Percentiles rank a stretch among this genome's conserved stretches.
Evolutionary conservation across 2,888 invertebrate genomes (phyloP).

Genomic region (Matsumyia berberina): DNA sequence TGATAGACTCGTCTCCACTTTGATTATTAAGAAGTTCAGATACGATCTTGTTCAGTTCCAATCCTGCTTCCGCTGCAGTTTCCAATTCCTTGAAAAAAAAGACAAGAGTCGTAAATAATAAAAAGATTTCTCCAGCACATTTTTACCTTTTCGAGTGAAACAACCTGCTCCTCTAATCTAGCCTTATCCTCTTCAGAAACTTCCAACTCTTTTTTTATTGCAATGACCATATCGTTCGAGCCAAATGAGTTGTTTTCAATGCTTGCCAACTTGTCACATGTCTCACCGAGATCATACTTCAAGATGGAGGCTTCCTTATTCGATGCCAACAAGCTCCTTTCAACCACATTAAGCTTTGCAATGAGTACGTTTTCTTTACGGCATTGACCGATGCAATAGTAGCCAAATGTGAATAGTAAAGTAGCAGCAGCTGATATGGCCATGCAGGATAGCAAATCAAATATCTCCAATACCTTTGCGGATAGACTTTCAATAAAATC

Average conservation of each 20-base stretch:
- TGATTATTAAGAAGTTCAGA: slow-evolving; percentile 89
- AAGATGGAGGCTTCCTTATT: slow-evolving; percentile 88
- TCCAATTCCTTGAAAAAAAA: slow-evolving; percentile 87
- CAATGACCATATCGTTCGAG: slow-evolving; percentile 89
- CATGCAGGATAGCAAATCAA: slow-evolving; percentile 86
- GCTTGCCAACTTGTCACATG: slow-evolving; percentile 86
- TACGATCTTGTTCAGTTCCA: slow-evolving; percentile 90
- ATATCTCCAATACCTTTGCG: slow-evolving; percentile 81
- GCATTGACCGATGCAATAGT: slow-evolving; percentile 91
- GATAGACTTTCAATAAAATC: slow-evolving; percentile 79
- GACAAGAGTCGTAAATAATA: background rate
- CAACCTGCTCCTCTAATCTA: slow-evolving; percentile 88
- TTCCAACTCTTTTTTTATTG: slow-evolving; percentile 88
- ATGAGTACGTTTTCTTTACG: slow-evolving; percentile 89
- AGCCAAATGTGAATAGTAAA: slow-evolving; percentile 90
- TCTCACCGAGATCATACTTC: slow-evolving; percentile 87
- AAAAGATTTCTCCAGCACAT: background rate
- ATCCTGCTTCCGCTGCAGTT: slow-evolving; percentile 91
- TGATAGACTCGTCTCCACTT: slow-evolving; percentile 87
- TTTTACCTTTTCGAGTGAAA: slow-evolving; percentile 87
- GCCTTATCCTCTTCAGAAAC: slow-evolving; percentile 84
- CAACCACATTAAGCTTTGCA: slow-evolving; percentile 88
- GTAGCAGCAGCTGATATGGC: slow-evolving; percentile 89
- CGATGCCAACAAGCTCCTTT: slow-evolving; percentile 86
- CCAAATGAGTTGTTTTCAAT: slow-evolving; percentile 90